Evolutionary conservation across 2,113 vertebrate species (phyloP).

Genomic region (Felis catus): DNA sequence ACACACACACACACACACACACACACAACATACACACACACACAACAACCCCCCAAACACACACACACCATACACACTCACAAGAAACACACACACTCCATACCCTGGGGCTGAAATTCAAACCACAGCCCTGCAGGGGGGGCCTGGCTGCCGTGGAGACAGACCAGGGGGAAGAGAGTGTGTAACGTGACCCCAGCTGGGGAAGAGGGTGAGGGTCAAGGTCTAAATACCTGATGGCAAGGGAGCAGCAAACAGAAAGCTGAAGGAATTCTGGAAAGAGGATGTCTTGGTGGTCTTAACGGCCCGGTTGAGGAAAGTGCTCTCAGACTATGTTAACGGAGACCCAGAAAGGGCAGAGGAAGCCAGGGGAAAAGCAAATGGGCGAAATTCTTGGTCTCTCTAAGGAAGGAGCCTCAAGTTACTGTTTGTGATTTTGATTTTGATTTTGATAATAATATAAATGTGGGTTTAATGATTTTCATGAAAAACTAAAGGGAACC

Average conservation of each 20-base stretch:
- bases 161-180: background rate
- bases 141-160: background rate
- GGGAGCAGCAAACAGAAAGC: background rate
- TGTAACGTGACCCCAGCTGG: background rate
- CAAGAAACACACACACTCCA: background rate
- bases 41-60: too few relatives aligned
- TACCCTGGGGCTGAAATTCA: background rate
- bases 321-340: background rate
- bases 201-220: background rate
- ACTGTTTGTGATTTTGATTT: slow-evolving; percentile 38
- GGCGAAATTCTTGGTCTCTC: background rate
- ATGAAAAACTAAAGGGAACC: background rate
- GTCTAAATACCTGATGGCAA: background rate
- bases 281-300: background rate
- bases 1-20: background rate
- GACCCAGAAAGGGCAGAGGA: background rate
- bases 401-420: background rate
- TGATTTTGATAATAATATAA: slow-evolving; percentile 16
- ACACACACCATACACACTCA: background rate
- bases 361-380: background rate
- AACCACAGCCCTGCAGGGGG: background rate
- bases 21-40: too few relatives aligned
- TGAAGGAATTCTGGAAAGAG: background rate
- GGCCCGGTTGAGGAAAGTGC: background rate
- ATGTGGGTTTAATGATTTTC: slow-evolving; percentile 51